Base-by-base conservation (phyloP, 2,797 vertebrate genomes). In the Acanthopagrus latus region DNA sequence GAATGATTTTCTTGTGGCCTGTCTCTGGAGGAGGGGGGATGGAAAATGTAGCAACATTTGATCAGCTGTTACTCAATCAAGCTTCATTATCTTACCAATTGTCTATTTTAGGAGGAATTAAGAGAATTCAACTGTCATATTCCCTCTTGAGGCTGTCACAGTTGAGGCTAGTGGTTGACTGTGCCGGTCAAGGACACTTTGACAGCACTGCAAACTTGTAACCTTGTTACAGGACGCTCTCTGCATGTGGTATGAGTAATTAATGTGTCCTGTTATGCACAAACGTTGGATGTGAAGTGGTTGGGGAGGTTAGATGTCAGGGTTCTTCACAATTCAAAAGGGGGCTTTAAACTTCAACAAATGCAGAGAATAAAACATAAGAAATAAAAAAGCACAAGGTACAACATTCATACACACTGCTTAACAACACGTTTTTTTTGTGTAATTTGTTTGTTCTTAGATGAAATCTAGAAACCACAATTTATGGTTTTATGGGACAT, bases 191-290 rank as follows among this genome's bases (percentile, higher is more conserved):
- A 88, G 88, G 84, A 86, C 86, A 60, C 57, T 60, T 5, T 65
- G 74, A 81, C 65, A 25, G 29, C 63, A 69, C 51, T 58, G 72
- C 58, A 71, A 65, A 78, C 74, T 65, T 80, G 12, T 82, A 64
- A 82, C 82, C 78, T 82, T 76, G 81, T 78, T 67, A 55, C 58
- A 73, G 76, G 82, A 87, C 47, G 75, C 60, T 4, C 85, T 74
- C 77, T 57, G 76, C 69, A 62, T 82, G 81, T 27, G 76, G 76
- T 74, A 55, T 57, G 72, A 84, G 78, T 84, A 91, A 88, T 87
- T 84, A 89, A 76, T 67, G 69, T 59, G 66, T 60, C 76, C 74
- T 83, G 71, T 85, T 56, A 66, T 74, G 64, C 58, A 67, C 75
- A 51, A 60, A 57, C 27, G 56, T 46, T 73, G 69, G 71, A 72